A percentile compares a stretch with the other conserved stretches of the same genome.
phyloP scores from a whole-genome alignment of 2,888 invertebrate genomes.

The Monoplex corrugatus region DNA sequence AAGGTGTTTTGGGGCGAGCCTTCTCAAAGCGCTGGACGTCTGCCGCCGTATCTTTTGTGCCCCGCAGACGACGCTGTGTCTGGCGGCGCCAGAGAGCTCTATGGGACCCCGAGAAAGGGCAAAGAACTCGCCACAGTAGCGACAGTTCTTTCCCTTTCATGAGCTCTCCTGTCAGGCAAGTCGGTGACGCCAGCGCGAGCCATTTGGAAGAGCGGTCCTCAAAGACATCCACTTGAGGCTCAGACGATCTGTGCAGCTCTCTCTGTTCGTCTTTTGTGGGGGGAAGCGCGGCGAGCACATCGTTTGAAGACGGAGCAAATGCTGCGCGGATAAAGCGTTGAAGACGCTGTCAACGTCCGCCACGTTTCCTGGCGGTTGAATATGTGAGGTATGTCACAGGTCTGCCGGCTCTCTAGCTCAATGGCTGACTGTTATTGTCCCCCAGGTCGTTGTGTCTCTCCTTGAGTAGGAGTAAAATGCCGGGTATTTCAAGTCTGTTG shows the following conservation, averaged over 20 bases:
- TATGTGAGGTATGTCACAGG: too few relatives aligned
- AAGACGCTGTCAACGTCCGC: too few relatives aligned
- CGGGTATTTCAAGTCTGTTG: too few relatives aligned
- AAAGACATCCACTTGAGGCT: neutral
- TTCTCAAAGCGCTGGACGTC: neutral
- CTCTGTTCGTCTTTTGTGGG: neutral
- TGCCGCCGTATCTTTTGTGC: neutral
- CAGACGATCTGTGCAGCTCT: neutral
- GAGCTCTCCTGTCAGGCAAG: neutral
- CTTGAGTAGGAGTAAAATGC: too few relatives aligned
- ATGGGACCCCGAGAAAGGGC: neutral
- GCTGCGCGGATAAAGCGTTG: too few relatives aligned
- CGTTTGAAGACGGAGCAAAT: neutral
- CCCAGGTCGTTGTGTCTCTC: too few relatives aligned
- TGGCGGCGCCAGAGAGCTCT: neutral
- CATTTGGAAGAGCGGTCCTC: neutral
- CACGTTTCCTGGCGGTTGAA: too few relatives aligned
- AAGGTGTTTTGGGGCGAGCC: neutral
- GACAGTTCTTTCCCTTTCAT: conserved; percentile 16
- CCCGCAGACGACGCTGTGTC: neutral
- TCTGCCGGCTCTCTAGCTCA: too few relatives aligned
- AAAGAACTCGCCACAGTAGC: conserved; percentile 32
- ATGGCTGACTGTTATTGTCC: too few relatives aligned
- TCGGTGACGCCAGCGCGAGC: conserved; percentile 13
- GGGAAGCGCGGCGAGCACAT: neutral